Percentiles rank a stretch among this genome's conserved stretches.
Conservation (phyloP, 2,888 invertebrate genomes). For the Caenorhabditis sulstoni region DNA sequence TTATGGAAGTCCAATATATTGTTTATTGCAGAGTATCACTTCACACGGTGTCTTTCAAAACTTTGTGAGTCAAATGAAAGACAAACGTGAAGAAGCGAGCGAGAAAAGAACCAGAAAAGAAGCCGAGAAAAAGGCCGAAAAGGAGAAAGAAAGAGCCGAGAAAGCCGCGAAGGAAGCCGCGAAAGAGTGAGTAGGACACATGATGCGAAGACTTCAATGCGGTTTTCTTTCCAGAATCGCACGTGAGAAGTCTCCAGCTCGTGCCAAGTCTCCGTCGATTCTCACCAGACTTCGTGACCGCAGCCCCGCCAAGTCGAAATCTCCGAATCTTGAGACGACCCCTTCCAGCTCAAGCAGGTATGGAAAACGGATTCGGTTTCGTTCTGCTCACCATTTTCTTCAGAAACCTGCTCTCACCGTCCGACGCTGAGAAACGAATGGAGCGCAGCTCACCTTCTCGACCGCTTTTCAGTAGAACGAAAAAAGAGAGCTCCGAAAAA, state of each 20-base stretch:
- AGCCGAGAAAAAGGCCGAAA: conserved; percentile 68
- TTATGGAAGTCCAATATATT: neutral
- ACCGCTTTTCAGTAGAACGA: conserved; percentile 69
- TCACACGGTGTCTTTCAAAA: conserved; percentile 70
- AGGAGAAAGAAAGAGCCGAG: conserved; percentile 63
- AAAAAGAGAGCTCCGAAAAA: conserved; percentile 68
- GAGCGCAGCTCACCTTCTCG: conserved; percentile 74
- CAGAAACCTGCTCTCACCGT: conserved; percentile 74
- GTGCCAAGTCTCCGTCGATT: conserved; percentile 74
- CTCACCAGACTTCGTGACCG: conserved; percentile 74
- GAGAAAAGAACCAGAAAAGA: conserved; percentile 67
- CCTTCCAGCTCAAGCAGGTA: conserved; percentile 70
- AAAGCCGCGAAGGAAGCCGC: conserved; percentile 70
- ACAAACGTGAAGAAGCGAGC: conserved; percentile 65
- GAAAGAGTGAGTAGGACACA: conserved; percentile 60
- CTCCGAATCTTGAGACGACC: conserved; percentile 68
- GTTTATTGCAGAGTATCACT: conserved; percentile 63
- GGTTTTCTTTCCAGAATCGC: conserved; percentile 45
- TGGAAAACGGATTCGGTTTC: no score
- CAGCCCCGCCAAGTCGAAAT: conserved; percentile 74
- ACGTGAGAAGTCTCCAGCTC: conserved; percentile 68
- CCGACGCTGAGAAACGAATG: conserved; percentile 71
- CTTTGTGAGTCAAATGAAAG: conserved; percentile 71
- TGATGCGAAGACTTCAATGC: neutral
- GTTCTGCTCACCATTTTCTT: neutral